Evolutionary conservation across 2,888 invertebrate genomes (phyloP).

Genomic region (Hydrotaea diabolus): DNA sequence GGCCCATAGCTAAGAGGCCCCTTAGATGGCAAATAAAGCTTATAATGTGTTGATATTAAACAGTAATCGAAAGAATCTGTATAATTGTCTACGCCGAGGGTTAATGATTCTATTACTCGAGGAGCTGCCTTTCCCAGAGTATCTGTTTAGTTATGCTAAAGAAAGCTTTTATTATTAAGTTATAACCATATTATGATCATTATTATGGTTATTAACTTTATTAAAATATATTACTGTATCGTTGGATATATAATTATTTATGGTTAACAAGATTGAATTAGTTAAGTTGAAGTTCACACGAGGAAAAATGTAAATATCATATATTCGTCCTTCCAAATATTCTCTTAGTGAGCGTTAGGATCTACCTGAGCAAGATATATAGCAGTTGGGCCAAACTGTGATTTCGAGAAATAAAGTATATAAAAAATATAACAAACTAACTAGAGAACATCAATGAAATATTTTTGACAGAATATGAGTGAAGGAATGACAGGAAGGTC

Average conservation of each 20-base stretch:
- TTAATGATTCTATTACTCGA: slow-evolving; percentile 11
- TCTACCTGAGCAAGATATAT: too few relatives aligned
- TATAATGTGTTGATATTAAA: slow-evolving; percentile 53
- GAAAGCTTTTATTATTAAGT: background rate
- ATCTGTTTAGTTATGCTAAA: background rate
- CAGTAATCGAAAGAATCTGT: background rate
- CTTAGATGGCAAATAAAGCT: background rate
- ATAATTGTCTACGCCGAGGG: background rate
- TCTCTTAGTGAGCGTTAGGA: too few relatives aligned
- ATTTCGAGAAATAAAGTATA: too few relatives aligned
- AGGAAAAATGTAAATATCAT: background rate
- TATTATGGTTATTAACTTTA: background rate
- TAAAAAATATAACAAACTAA: too few relatives aligned
- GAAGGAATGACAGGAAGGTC: too few relatives aligned
- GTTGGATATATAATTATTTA: background rate
- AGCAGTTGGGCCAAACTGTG: too few relatives aligned
- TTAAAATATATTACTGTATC: background rate
- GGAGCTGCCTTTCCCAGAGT: background rate
- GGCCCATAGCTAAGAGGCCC: background rate
- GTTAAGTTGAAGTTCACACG: background rate
- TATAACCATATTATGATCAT: slow-evolving; percentile 1
- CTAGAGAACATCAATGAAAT: too few relatives aligned
- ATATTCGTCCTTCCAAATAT: too few relatives aligned
- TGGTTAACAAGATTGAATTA: slow-evolving; percentile 20
- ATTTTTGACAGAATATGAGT: too few relatives aligned